Evolutionary conservation across 2,113 vertebrate species (phyloP).

Genomic region (Amphilophus citrinellus): DNA sequence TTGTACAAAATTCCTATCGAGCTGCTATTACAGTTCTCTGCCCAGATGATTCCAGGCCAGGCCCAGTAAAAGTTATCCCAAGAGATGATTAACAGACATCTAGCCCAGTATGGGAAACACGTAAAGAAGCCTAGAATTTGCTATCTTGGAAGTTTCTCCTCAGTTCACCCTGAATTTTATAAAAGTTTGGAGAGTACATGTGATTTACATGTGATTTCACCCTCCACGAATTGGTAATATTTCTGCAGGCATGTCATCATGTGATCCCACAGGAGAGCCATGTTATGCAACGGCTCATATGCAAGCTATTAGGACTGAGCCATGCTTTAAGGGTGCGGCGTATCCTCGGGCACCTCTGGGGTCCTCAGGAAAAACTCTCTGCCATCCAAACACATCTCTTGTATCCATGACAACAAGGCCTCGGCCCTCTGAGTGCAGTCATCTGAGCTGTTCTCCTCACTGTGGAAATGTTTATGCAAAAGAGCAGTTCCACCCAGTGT

Average conservation of each 20-base stretch:
- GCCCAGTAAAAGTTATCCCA: neutral
- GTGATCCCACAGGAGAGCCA: slow-evolving; percentile 25
- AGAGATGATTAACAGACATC: slow-evolving; percentile 2
- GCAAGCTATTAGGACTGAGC: slow-evolving; percentile 61
- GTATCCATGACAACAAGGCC: slow-evolving; percentile 61
- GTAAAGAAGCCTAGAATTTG: neutral
- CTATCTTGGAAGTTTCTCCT: slow-evolving; percentile 10
- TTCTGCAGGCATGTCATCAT: slow-evolving; percentile 26
- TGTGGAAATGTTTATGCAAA: slow-evolving; percentile 76
- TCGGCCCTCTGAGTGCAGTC: slow-evolving; percentile 34
- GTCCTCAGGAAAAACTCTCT: slow-evolving; percentile 64
- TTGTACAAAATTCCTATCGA: neutral
- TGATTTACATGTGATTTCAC: neutral
- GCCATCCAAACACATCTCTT: slow-evolving; percentile 55
- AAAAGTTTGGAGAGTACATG: slow-evolving; percentile 20
- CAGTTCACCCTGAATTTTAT: neutral
- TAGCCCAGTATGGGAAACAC: neutral
- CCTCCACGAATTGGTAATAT: slow-evolving; percentile 15
- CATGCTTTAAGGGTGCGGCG: slow-evolving; percentile 58
- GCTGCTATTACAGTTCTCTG: neutral
- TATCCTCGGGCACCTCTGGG: slow-evolving; percentile 59
- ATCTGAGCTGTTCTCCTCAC: slow-evolving; percentile 46
- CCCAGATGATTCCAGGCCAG: slow-evolving; percentile 1
- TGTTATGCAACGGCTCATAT: slow-evolving; percentile 66
- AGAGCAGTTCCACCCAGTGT: slow-evolving; percentile 43